Evolutionary conservation across 1,140 invertebrate species (phyloP).

Genomic region (Chironomus tepperi): DNA sequence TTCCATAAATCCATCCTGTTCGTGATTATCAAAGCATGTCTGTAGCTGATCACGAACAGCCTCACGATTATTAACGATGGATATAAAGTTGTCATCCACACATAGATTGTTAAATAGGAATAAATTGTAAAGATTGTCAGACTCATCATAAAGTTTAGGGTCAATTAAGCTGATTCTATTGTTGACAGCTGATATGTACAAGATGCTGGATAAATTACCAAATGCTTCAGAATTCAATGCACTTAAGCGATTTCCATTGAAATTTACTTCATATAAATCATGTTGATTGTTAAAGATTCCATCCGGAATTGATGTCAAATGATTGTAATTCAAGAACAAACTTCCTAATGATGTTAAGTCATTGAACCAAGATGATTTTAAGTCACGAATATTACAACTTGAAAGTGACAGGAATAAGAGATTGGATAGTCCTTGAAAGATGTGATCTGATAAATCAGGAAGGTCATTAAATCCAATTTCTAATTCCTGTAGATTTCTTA

Average conservation of each 20-base stretch:
- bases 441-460: not conserved
- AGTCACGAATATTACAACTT: not conserved
- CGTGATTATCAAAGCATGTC: not conserved
- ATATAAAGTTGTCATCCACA: not conserved
- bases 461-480: not conserved
- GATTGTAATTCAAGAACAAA: not conserved
- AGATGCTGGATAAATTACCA: not conserved
- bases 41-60: not conserved
- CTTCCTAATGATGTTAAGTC: not conserved
- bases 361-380: not conserved
- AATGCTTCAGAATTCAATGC: not conserved
- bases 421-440: not conserved
- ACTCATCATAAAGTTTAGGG: not conserved
- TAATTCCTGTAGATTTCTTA: not conserved
- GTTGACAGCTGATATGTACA: not conserved
- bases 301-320: not conserved
- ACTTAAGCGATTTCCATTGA: not conserved
- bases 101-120: not conserved
- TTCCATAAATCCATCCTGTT: not conserved
- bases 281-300: not conserved
- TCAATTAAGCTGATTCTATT: not conserved
- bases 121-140: not conserved
- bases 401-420: not conserved
- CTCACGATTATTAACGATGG: not conserved
- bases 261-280: not conserved